Evolutionary conservation across 2,888 invertebrate genomes (phyloP).

Genomic region (Caenorhabditis zanzibari): DNA sequence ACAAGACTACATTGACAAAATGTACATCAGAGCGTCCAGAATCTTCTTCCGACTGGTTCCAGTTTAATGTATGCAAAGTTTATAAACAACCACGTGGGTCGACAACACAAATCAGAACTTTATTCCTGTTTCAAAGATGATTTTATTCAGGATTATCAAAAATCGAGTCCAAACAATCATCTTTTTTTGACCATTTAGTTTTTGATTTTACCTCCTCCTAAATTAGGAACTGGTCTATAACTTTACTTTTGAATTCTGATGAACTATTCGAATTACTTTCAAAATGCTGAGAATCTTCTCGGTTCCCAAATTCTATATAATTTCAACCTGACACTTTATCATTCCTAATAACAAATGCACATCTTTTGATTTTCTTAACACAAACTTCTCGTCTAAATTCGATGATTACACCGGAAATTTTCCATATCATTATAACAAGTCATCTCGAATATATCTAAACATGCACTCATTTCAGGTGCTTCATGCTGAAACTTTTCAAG

Average conservation of each 20-base stretch:
- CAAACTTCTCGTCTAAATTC: background rate
- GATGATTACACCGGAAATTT: conserved; percentile 12
- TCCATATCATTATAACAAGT: conserved; percentile 11
- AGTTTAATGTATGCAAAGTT: conserved; percentile 47
- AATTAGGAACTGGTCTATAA: too few species aligned
- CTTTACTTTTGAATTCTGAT: too few species aligned
- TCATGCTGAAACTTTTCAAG: conserved; percentile 13
- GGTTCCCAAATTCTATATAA: too few species aligned
- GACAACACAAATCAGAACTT: conserved; percentile 22
- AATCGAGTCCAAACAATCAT: background rate
- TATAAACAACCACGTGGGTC: conserved; percentile 39
- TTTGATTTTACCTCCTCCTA: background rate
- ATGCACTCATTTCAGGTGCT: conserved; percentile 28
- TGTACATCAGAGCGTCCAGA: conserved; percentile 15
- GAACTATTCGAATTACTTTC: too few species aligned
- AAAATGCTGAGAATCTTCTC: too few species aligned
- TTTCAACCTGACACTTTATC: background rate
- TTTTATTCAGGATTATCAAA: conserved; percentile 10
- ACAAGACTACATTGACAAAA: conserved; percentile 15
- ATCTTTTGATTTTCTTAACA: background rate
- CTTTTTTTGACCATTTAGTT: background rate
- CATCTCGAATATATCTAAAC: background rate
- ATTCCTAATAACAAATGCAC: background rate
- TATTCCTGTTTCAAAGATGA: conserved; percentile 3
- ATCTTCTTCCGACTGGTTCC: conserved; percentile 27